Evolutionary conservation across 2,797 vertebrate genomes (phyloP).

Genomic region (Cuculus canorus): DNA sequence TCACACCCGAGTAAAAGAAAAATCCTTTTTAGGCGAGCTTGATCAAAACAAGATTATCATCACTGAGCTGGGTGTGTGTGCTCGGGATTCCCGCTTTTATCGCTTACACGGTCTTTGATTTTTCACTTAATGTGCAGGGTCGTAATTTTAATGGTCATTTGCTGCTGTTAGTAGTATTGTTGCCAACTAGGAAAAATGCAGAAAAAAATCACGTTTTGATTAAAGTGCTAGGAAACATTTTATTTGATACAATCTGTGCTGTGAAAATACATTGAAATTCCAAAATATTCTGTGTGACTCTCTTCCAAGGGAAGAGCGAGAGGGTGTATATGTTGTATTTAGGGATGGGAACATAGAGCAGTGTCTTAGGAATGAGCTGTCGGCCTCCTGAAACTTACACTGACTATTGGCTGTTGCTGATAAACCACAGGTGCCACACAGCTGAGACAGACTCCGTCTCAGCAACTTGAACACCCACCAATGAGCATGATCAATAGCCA

Average conservation of each 20-base stretch:
- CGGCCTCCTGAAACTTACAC: background rate
- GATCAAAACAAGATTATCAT: background rate
- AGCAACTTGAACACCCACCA: background rate
- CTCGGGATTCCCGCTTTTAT: background rate
- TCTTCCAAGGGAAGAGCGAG: fast-evolving
- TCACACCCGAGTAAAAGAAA: background rate
- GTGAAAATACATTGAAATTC: background rate
- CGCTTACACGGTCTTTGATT: background rate
- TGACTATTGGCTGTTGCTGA: background rate
- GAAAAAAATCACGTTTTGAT: fast-evolving
- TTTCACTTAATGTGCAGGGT: background rate
- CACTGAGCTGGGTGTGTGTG: background rate
- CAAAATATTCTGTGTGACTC: background rate
- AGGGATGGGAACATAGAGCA: background rate
- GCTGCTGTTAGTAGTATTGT: background rate
- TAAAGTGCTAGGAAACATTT: background rate
- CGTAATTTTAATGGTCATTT: background rate
- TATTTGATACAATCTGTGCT: background rate
- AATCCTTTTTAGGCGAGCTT: background rate
- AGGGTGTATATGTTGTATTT: background rate
- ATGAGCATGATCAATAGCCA: background rate
- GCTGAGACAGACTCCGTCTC: background rate
- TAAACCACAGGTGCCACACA: background rate
- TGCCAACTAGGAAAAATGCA: background rate
- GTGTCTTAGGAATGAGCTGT: background rate